Evolutionary conservation across 92 coral and sea anemone species (phyloP).

Genomic region (Pocillopora meandrina): DNA sequence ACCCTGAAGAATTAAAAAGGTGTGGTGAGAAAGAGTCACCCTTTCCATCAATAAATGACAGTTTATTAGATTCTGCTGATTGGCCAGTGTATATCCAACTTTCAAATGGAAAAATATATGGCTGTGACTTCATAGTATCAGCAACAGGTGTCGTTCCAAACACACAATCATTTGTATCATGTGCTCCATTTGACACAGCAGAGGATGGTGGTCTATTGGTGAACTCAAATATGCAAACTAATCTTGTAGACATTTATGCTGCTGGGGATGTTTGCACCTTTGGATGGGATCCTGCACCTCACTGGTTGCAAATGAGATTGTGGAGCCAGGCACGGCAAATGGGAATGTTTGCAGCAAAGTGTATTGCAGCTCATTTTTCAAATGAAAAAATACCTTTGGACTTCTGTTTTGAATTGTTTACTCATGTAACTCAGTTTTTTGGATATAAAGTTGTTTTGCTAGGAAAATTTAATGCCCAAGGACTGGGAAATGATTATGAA

Average conservation of each 20-base stretch:
- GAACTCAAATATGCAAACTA: constrained; percentile 78
- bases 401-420: constrained; percentile 91
- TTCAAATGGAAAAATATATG: constrained; percentile 75
- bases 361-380: constrained; percentile 69
- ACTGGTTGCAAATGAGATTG: constrained; percentile 96
- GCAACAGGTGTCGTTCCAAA: constrained; percentile 95
- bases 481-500: constrained; percentile 72
- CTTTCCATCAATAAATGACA: constrained; percentile 5
- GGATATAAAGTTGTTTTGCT: constrained; percentile 89
- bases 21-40: constrained; percentile 31
- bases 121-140: constrained; percentile 91
- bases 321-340: constrained; percentile 98
- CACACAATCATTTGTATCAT: constrained; percentile 60
- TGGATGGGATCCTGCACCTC: constrained; percentile 86
- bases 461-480: constrained; percentile 91
- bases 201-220: constrained; percentile 90
- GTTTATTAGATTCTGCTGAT: not conserved
- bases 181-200: constrained; percentile 67
- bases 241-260: constrained; percentile 82
- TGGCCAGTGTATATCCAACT: constrained; percentile 87
- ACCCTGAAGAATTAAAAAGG: constrained; percentile 48
- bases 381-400: constrained; percentile 71
- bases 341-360: constrained; percentile 95
- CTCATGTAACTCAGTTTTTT: constrained; percentile 91
- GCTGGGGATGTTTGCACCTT: constrained; percentile 96